Percentiles rank a stretch among this genome's conserved stretches.
Conservation (phyloP, 2,888 invertebrate species). For the Mystacides longicornis region DNA sequence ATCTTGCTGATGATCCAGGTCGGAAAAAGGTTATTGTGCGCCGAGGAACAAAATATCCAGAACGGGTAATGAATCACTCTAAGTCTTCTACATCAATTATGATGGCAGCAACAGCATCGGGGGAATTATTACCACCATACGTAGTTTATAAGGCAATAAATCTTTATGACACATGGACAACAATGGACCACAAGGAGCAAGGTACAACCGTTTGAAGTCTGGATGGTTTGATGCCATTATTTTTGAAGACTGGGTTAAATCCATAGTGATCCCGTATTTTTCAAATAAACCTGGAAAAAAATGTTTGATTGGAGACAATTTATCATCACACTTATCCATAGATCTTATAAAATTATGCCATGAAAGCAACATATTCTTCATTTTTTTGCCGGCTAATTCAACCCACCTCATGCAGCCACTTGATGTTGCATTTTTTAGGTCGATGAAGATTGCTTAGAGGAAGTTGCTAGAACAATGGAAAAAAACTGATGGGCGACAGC, state of each 20-base stretch:
- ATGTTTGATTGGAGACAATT: not conserved
- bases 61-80: not conserved
- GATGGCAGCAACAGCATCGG: not conserved
- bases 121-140: not conserved
- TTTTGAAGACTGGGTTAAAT: not conserved
- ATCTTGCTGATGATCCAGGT: conserved; percentile 14
- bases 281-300: not conserved
- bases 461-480: no score
- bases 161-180: not conserved
- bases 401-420: not conserved
- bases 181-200: not conserved
- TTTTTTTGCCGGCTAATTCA: not conserved
- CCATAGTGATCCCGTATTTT: not conserved
- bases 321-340: not conserved
- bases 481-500: no score
- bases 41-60: conserved; percentile 12
- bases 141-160: not conserved
- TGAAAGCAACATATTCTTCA: not conserved
- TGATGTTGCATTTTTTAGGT: no score
- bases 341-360: not conserved
- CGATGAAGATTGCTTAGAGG: no score
- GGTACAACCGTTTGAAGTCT: not conserved
- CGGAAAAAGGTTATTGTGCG: conserved; percentile 7
- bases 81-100: not conserved
- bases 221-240: not conserved